A percentile compares a stretch with the other conserved stretches of the same genome.
Evolutionary conservation across 2,113 vertebrate species (phyloP).

Genomic region (Rhadina sibilatrix): DNA sequence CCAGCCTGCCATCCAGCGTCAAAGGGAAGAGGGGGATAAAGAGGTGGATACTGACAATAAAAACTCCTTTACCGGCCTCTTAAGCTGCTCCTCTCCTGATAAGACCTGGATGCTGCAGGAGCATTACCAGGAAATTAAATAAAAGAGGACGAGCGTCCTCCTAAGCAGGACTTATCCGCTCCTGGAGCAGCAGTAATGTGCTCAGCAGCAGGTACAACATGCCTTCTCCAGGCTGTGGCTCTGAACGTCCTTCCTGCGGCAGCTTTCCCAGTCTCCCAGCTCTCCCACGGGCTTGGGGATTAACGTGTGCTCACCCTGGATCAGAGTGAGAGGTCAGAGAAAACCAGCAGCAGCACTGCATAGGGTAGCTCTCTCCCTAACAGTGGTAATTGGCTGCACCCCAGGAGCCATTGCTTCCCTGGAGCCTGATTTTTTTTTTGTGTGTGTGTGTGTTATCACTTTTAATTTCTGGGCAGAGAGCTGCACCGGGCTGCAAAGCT

Average conservation of each 20-base stretch:
- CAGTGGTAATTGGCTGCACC: not conserved
- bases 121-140: conserved; percentile 55
- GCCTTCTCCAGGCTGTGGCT: not conserved
- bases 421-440: not conserved
- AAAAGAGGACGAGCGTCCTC: not conserved
- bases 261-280: not conserved
- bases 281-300: not conserved
- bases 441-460: not conserved
- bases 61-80: conserved; percentile 17
- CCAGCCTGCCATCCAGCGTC: not conserved
- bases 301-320: not conserved
- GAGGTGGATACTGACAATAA: conserved; percentile 12
- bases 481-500: not conserved
- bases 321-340: not conserved
- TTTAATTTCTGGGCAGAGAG: not conserved
- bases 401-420: not conserved
- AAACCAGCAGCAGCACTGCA: not conserved
- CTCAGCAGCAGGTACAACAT: not conserved
- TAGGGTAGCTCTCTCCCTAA: not conserved
- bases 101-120: not conserved
- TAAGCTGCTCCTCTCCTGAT: conserved; percentile 38
- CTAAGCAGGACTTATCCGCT: not conserved
- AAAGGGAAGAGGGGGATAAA: conserved; percentile 21
- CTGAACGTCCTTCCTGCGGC: fast-evolving
- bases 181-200: not conserved